Conservation (phyloP, 2,888 invertebrate genomes). For the Exephanes ischioxanthus region DNA sequence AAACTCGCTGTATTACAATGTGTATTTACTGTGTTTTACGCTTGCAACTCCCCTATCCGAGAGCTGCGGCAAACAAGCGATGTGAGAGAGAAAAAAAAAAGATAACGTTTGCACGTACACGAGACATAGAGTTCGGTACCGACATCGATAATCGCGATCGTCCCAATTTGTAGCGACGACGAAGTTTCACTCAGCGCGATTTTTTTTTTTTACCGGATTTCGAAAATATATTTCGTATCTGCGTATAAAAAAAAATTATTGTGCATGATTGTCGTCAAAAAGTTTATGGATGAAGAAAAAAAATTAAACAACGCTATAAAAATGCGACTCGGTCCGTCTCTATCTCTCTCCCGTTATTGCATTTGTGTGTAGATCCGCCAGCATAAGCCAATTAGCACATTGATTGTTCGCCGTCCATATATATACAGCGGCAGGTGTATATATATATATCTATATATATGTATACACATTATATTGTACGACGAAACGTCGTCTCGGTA, state of each 20-base stretch:
- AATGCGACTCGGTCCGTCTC: conserved; percentile 41
- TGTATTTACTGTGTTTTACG: conserved; percentile 16
- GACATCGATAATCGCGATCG: neutral
- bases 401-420: conserved; percentile 65
- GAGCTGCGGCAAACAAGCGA: conserved; percentile 18
- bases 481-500: conserved; percentile 60
- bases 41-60: neutral
- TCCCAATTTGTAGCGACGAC: neutral
- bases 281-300: neutral
- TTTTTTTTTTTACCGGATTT: neutral
- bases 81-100: conserved; percentile 3
- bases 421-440: conserved; percentile 45
- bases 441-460: neutral
- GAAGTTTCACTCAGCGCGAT: neutral
- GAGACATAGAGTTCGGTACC: conserved; percentile 34
- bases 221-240: neutral
- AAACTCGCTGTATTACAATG: conserved; percentile 16
- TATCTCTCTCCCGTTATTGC: conserved; percentile 60
- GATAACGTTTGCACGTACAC: conserved; percentile 12
- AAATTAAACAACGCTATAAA: conserved; percentile 3
- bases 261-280: neutral
- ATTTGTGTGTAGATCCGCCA: conserved; percentile 69
- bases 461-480: conserved; percentile 16
- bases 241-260: neutral
- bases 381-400: conserved; percentile 74